These are phyloP conservation scores for Notocelia uddmanniana DNA, from an alignment of 2,888 invertebrate species.

Conservation along the genomic window DNA sequence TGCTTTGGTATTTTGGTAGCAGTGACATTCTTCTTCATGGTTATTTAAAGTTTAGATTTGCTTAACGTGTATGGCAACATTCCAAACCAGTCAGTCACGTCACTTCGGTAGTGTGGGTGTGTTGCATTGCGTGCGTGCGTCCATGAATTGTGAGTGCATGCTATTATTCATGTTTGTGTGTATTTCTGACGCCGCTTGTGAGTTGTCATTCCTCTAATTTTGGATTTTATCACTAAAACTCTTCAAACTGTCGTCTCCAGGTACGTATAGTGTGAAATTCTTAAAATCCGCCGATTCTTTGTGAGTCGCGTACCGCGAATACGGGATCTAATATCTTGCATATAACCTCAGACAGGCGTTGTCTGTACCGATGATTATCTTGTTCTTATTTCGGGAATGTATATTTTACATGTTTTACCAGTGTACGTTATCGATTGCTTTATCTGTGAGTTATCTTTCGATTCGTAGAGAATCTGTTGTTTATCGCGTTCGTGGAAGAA, in stretches of 20 bases:
- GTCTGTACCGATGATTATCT: slow-evolving; percentile 62
- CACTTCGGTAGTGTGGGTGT: slow-evolving; percentile 70
- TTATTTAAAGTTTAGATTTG: not conserved
- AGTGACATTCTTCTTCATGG: not conserved
- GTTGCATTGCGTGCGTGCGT: slow-evolving; percentile 66
- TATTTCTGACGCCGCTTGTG: slow-evolving; percentile 81
- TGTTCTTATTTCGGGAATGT: slow-evolving; percentile 41
- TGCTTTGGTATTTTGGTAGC: too few relatives aligned
- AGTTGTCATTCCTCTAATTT: slow-evolving; percentile 76
- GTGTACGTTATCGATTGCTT: slow-evolving; percentile 59
- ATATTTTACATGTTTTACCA: slow-evolving; percentile 56
- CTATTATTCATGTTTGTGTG: slow-evolving; percentile 78
- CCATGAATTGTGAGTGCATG: slow-evolving; percentile 65
- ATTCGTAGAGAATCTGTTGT: slow-evolving; percentile 67
- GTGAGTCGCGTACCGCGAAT: slow-evolving; percentile 45
- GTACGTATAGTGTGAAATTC: slow-evolving; percentile 69
- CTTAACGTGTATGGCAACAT: slow-evolving; percentile 57
- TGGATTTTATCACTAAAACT: slow-evolving; percentile 84
- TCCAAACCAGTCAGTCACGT: slow-evolving; percentile 67
- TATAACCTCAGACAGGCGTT: slow-evolving; percentile 74
- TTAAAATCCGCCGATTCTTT: slow-evolving; percentile 44
- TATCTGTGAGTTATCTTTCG: slow-evolving; percentile 72
- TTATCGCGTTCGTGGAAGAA: slow-evolving; percentile 67
- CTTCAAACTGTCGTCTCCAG: slow-evolving; percentile 78
- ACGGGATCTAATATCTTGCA: slow-evolving; percentile 37